phyloP scores from a whole-genome alignment of 2,888 invertebrate genomes.

The Andrena bicolor region DNA sequence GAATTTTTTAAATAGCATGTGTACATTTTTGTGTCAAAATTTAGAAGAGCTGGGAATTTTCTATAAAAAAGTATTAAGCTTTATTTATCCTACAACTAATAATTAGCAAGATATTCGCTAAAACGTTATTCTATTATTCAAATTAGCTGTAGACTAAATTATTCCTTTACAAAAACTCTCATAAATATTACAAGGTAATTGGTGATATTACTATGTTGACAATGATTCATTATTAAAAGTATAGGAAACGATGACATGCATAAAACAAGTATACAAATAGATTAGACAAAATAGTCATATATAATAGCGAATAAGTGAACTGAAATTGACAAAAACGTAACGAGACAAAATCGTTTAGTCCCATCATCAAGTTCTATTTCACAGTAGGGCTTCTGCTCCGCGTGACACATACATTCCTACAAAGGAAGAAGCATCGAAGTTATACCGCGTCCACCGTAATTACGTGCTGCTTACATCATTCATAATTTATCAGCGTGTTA shows the following conservation, averaged over 20 bases:
- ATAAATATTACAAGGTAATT: too few species aligned
- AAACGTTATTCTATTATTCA: too few species aligned
- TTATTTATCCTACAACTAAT: too few species aligned
- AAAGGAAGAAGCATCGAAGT: not conserved
- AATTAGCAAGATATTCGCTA: too few species aligned
- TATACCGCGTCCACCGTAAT: slow-evolving; percentile 16
- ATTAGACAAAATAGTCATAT: not conserved
- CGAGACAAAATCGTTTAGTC: too few species aligned
- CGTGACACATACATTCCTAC: not conserved
- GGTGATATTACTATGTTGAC: not conserved
- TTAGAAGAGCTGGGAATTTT: too few species aligned
- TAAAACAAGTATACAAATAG: not conserved
- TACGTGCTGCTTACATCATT: slow-evolving; percentile 29
- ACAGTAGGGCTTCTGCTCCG: not conserved
- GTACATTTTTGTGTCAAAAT: too few species aligned
- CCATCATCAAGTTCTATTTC: not conserved
- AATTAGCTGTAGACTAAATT: too few species aligned
- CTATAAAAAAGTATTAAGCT: too few species aligned
- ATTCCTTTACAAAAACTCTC: too few species aligned
- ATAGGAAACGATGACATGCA: not conserved
- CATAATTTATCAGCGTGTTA: slow-evolving; percentile 17
- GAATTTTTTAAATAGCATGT: too few species aligned
- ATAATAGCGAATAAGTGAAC: not conserved
- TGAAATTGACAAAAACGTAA: too few species aligned
- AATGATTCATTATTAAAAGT: not conserved